A percentile compares a stretch with the other conserved stretches of the same genome.
These are phyloP conservation scores for Bombus confusus DNA, from an alignment of 1,140 invertebrate genomes.

Conservation along the genomic window DNA sequence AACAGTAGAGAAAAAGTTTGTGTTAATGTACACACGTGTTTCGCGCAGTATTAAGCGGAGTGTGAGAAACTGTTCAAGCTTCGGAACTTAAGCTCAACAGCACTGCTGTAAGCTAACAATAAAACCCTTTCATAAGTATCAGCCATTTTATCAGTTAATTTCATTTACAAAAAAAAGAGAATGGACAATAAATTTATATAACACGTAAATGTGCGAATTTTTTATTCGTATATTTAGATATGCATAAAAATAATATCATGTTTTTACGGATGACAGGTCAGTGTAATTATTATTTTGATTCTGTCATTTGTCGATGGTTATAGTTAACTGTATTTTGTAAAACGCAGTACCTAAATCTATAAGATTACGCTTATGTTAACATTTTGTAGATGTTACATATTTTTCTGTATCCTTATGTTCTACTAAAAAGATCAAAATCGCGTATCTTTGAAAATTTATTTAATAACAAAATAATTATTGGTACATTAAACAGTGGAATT, in stretches of 20 bases:
- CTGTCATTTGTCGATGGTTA: not conserved
- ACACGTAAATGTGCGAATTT: not conserved
- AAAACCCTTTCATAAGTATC: slow-evolving; percentile 24
- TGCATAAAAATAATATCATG: not conserved
- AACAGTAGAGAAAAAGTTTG: not conserved
- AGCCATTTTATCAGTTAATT: slow-evolving; percentile 54
- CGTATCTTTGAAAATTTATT: not conserved
- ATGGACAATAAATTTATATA: slow-evolving; percentile 46
- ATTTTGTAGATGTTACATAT: not conserved
- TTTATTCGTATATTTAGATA: slow-evolving; percentile 1
- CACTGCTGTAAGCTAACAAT: not conserved
- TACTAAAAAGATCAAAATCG: not conserved
- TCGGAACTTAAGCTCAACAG: not conserved
- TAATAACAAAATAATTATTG: not conserved
- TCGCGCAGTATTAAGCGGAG: not conserved
- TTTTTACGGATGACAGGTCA: slow-evolving; percentile 7
- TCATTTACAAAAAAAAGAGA: slow-evolving; percentile 23
- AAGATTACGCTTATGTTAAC: not conserved
- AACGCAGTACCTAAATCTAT: slow-evolving; percentile 16
- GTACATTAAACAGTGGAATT: not conserved
- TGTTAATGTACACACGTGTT: not conserved
- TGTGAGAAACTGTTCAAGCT: not conserved
- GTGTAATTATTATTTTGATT: slow-evolving; percentile 27
- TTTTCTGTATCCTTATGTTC: not conserved
- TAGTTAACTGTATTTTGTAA: not conserved